Evolutionary conservation across 2,113 vertebrate genomes (phyloP), one percentile per base, ranked within the genome.

Genomic region (Phalacrocorax carbo): DNA sequence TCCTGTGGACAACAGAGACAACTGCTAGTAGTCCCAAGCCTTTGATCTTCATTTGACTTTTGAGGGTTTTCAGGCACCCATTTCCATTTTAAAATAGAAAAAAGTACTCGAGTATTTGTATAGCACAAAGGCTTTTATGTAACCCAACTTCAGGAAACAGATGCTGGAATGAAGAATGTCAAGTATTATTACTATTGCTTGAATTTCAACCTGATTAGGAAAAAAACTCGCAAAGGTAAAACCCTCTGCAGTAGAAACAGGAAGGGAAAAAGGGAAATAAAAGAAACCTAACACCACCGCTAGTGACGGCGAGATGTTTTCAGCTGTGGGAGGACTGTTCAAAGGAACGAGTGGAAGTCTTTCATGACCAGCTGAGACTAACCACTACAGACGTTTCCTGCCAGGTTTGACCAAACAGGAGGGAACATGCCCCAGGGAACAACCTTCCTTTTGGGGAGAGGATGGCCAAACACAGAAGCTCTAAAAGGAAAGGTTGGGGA

Each of bases 1-100:
- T 82, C 68, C 77, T 23, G 23, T 20, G 76, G 76, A 32, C 38
- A 81, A 78, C 0, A 51, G 30, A 65, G 36, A 23, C 66, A 90
- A 40, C 48, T 44, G 44, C 57, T 49, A 19, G 51, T 40, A 86
- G 82, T 51, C 80, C 82, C 69, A 71, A 79, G 65, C 30, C 46
- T 88, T 81, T 91, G 77, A 87, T 86, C 86, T 88, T 69, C 72
- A 76, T 78, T 77, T 91, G 88, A 88, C 69, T 92, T 95, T 44
- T 90, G 55, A 94, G 76, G 36, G 61, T 36, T 70, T 89, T 90
- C 68, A 93, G 89, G 54, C 30, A 91, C 79, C 91, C 18, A 32
- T 87, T 94, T 93, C 66, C 62, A 90, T 42, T 82, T 96, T 52
- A 76, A 95, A 94, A 92, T 16, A 92, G 69, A 73, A 51, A 48